phyloP scores from a whole-genome alignment of 2,797 vertebrate species.

The Aphelocoma californica region DNA sequence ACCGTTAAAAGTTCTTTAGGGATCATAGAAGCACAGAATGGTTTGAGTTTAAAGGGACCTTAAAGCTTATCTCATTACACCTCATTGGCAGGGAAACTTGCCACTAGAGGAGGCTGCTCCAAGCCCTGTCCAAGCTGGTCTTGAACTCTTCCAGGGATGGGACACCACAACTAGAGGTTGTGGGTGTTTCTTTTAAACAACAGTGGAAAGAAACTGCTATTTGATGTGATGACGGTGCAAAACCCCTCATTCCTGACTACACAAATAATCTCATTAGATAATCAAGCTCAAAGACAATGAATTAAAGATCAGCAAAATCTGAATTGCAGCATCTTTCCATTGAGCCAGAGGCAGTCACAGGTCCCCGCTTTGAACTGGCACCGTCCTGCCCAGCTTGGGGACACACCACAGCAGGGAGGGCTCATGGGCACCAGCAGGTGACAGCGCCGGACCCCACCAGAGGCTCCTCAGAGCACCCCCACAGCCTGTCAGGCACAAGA shows the following conservation, averaged over 20 bases:
- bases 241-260: background rate
- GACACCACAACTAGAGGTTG: background rate
- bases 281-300: background rate
- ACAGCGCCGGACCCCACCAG: accelerated
- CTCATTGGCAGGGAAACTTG: background rate
- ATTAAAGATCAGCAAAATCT: background rate
- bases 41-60: background rate
- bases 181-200: background rate
- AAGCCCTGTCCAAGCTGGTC: background rate
- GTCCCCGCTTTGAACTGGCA: no score
- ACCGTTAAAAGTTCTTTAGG: background rate
- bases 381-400: background rate
- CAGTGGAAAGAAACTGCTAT: background rate
- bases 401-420: background rate
- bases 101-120: background rate
- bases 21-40: background rate
- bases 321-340: background rate
- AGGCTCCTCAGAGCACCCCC: background rate
- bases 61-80: background rate
- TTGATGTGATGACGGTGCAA: background rate
- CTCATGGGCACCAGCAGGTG: background rate
- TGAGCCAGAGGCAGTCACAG: background rate
- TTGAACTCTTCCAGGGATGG: background rate
- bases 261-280: background rate
- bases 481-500: background rate